Evolutionary conservation across 23 tunicate species (phyloP), one percentile per base, ranked within the genome.

Genomic region (Phallusia fumigata): DNA sequence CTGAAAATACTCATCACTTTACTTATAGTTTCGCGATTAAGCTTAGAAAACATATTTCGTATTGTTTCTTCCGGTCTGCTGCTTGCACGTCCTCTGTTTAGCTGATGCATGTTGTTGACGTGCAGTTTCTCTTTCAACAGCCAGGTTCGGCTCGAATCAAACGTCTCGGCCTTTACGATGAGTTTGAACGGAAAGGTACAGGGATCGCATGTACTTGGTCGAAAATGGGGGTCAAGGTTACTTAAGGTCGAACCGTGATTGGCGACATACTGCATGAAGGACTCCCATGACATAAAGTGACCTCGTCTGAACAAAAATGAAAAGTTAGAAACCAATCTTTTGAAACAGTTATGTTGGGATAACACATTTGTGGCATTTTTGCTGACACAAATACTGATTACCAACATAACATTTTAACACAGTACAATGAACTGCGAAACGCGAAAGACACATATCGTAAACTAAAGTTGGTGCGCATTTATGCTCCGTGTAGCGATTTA

Each of bases 141-240:
- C n/a, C n/a, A n/a, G n/a, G n/a, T n/a, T n/a, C n/a, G n/a, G n/a
- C n/a, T n/a, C n/a, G 11, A 5, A 11, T 74, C 33, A 13, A 85
- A 65, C 3, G 88, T 26, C 64, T 85, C 88, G 32, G 79, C 24
- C 36, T 85, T 85, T 31, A 85, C 77, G 44, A 85, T 33, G 44
- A 35, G n/a, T 33, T 85, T 79, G 64, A 79, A 85, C 11, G 88
- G 84, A 35, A 79, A 85, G 12, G 53, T 24, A 35, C 88, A 85
- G n/a, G 88, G 88, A 22, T 35, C 35, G 33, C 88, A 85, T n/a
- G 79, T 64, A 35, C 19, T 51, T 18, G 58, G 58, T 40, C 36
- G 30, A 52, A 85, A 85, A 31, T 85, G 88, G 64, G 79, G 65
- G 64, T 85, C 88, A n/a, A n/a, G n/a, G n/a, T n/a, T n/a, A n/a